Evolutionary conservation across 2,888 invertebrate species (phyloP).

Genomic region (Caenorhabditis sp.): DNA sequence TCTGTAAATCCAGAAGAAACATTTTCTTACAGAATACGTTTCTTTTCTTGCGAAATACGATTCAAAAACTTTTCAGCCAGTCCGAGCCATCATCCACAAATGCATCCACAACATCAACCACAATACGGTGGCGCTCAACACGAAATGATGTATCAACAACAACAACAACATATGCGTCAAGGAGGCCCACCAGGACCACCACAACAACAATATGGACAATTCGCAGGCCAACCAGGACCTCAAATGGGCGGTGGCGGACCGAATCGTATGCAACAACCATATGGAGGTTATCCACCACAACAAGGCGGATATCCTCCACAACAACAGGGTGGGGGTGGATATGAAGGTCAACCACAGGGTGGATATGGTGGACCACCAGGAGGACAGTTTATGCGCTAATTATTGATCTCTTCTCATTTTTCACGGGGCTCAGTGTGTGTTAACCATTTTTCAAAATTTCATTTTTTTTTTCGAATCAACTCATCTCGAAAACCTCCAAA

Average conservation of each 20-base stretch:
- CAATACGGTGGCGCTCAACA: slow-evolving; percentile 6
- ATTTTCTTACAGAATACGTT: no score
- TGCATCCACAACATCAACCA: slow-evolving; percentile 19
- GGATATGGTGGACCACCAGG: slow-evolving; percentile 4
- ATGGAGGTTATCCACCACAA: slow-evolving; percentile 25
- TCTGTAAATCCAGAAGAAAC: no score
- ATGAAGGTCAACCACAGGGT: background rate
- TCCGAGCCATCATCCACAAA: slow-evolving; percentile 20
- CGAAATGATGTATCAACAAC: slow-evolving; percentile 5
- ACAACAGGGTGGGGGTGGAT: slow-evolving; percentile 1
- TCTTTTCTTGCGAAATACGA: no score
- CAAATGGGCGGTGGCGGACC: slow-evolving; percentile 31
- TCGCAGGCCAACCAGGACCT: slow-evolving; percentile 38
- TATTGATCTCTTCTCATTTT: background rate
- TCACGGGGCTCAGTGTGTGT: no score
- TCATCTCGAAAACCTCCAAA: no score
- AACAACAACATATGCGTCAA: slow-evolving; percentile 10
- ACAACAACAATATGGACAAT: slow-evolving; percentile 7
- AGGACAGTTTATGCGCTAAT: slow-evolving; percentile 6
- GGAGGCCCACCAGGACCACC: slow-evolving; percentile 37
- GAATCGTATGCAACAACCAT: slow-evolving; percentile 22
- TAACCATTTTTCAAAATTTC: no score
- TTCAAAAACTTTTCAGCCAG: background rate
- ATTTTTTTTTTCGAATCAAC: no score
- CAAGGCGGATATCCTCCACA: slow-evolving; percentile 8